Conservation (phyloP, 2,113 vertebrate species). For the Suricata suricatta region DNA sequence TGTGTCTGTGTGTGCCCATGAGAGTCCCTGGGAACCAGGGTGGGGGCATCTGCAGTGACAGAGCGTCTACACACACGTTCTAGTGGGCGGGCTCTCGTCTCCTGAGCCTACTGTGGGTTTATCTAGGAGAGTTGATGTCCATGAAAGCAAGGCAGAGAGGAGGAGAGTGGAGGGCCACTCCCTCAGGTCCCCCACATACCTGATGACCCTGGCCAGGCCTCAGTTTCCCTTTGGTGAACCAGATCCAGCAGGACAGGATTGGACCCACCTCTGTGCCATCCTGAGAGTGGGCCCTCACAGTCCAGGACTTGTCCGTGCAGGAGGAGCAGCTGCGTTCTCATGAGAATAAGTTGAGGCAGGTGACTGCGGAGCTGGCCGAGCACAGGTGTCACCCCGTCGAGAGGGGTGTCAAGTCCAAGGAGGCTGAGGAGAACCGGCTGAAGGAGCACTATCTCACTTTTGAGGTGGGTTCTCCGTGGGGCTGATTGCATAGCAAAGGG, state of each 20-base stretch:
- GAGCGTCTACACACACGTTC: background rate
- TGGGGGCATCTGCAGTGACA: background rate
- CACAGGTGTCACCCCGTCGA: slow-evolving; percentile 91
- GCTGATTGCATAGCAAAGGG: background rate
- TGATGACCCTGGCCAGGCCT: background rate
- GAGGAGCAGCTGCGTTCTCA: slow-evolving; percentile 97
- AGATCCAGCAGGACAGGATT: slow-evolving; percentile 32
- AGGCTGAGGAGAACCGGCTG: slow-evolving; percentile 94
- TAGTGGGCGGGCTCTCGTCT: background rate
- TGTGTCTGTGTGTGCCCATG: background rate
- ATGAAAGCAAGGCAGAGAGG: background rate
- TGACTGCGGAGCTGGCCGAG: slow-evolving; percentile 94
- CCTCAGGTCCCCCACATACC: rapidly evolving
- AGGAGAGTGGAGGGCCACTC: too few species aligned
- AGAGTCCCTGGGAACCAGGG: background rate
- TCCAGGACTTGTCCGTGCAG: slow-evolving; percentile 80
- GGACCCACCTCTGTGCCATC: rapidly evolving
- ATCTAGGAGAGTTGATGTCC: background rate
- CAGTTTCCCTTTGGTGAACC: background rate
- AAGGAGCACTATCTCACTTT: slow-evolving; percentile 99
- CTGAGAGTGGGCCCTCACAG: background rate
- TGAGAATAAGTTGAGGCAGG: slow-evolving; percentile 96
- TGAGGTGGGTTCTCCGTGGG: slow-evolving; percentile 87
- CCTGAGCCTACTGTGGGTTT: background rate
- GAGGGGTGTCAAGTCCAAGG: slow-evolving; percentile 92